Evolutionary conservation across 2,797 vertebrate species (phyloP).

Genomic region (Cryptoblepharus egeriae): DNA sequence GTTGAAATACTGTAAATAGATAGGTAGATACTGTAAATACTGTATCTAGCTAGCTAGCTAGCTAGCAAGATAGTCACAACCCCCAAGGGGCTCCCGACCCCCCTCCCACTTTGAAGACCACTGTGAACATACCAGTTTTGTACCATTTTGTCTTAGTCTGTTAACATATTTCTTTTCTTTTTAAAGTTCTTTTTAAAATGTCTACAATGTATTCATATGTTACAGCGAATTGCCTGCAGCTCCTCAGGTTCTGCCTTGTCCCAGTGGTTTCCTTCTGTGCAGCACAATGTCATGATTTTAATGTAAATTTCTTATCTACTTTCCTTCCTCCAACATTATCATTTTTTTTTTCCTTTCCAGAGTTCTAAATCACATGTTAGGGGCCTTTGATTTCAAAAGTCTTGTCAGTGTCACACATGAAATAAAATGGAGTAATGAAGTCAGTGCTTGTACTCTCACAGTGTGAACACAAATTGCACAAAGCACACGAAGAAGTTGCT

Average conservation of each 20-base stretch:
- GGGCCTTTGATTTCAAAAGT: slow-evolving; percentile 57
- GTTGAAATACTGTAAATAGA: too few species aligned
- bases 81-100: too few species aligned
- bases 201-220: slow-evolving; percentile 30
- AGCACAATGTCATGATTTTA: slow-evolving; percentile 40
- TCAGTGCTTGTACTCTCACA: slow-evolving; percentile 31
- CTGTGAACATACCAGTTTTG: slow-evolving; percentile 51
- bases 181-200: slow-evolving; percentile 44
- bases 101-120: too few species aligned
- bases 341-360: slow-evolving; percentile 52
- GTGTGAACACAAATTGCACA: slow-evolving; percentile 42
- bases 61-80: too few species aligned
- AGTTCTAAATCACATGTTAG: slow-evolving; percentile 50
- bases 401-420: slow-evolving; percentile 43
- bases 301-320: slow-evolving; percentile 40
- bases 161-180: slow-evolving; percentile 32
- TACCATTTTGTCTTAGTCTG: slow-evolving; percentile 46
- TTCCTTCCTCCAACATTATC: slow-evolving; percentile 35
- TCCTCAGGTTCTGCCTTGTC: slow-evolving; percentile 29
- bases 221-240: slow-evolving; percentile 32
- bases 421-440: slow-evolving; percentile 53
- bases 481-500: slow-evolving; percentile 48
- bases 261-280: slow-evolving; percentile 28
- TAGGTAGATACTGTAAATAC: too few species aligned
- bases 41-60: too few species aligned